Evolutionary conservation across 1,140 invertebrate species (phyloP).

Genomic region (Mactra quadrangularis): DNA sequence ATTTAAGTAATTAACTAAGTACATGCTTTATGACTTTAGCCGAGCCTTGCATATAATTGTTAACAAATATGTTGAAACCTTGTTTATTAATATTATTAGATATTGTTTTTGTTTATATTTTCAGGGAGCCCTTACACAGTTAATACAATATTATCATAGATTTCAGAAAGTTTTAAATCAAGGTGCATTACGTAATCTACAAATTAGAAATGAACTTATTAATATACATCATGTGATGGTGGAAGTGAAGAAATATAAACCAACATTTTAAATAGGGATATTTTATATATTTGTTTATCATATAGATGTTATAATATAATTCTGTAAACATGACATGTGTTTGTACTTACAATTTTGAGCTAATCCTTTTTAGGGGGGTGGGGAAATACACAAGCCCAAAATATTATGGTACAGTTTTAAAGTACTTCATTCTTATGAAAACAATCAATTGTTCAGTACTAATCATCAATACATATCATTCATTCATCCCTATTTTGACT

Average conservation of each 20-base stretch:
- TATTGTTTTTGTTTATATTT: constrained; percentile 37
- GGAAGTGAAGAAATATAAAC: constrained; percentile 99
- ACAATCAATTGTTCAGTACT: no score
- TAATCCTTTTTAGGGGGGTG: neutral
- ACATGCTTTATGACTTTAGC: no score
- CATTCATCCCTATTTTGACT: no score
- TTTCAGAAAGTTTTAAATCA: constrained; percentile 98
- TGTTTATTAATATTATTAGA: no score
- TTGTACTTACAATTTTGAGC: neutral
- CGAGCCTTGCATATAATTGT: no score
- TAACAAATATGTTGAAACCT: no score
- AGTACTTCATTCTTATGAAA: no score
- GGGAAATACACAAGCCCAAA: no score
- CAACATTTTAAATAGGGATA: constrained; percentile 87
- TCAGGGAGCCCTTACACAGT: constrained; percentile 95
- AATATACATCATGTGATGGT: constrained; percentile 99
- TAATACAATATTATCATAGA: constrained; percentile 99
- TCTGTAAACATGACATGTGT: neutral
- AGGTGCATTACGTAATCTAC: constrained; percentile 85
- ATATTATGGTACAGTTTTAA: no score
- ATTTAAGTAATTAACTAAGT: no score
- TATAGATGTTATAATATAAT: neutral
- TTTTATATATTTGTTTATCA: neutral
- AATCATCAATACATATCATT: no score
- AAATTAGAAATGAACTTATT: constrained; percentile 94